phyloP scores from a whole-genome alignment of 2,113 vertebrate species.

The Thamnophis sirtalis region DNA sequence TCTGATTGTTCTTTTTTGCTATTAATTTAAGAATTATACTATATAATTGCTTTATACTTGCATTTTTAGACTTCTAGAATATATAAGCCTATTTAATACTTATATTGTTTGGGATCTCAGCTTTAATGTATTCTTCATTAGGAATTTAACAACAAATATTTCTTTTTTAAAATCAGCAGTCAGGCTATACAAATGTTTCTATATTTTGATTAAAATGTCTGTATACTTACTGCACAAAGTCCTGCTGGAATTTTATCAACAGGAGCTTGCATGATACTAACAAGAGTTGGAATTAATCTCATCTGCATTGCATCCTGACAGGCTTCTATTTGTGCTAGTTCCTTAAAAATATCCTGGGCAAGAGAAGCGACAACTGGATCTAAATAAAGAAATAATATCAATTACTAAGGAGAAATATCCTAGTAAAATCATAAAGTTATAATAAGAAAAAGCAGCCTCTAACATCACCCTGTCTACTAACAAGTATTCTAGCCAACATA shows the following conservation, averaged over 20 bases:
- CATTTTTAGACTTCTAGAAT: neutral
- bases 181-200: neutral
- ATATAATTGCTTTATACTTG: neutral
- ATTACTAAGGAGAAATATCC: conserved; percentile 39
- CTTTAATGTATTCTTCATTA: neutral
- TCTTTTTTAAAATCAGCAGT: conserved; percentile 1
- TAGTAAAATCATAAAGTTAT: neutral
- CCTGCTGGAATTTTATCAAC: conserved; percentile 94
- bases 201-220: neutral
- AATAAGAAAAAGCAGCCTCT: neutral
- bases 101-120: neutral
- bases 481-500: neutral
- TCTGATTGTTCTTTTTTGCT: neutral
- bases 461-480: neutral
- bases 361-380: conserved; percentile 96
- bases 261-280: conserved; percentile 99
- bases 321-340: conserved; percentile 92
- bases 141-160: neutral
- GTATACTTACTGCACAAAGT: conserved; percentile 88
- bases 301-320: conserved; percentile 97
- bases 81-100: neutral
- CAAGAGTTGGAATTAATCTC: conserved; percentile 93
- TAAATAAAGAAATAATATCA: conserved; percentile 60
- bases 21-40: neutral
- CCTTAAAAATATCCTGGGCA: conserved; percentile 98